Percentiles rank a stretch among this genome's conserved stretches.
Conservation (phyloP, 2,113 vertebrate genomes). For the Microcebus lehilahytsara region DNA sequence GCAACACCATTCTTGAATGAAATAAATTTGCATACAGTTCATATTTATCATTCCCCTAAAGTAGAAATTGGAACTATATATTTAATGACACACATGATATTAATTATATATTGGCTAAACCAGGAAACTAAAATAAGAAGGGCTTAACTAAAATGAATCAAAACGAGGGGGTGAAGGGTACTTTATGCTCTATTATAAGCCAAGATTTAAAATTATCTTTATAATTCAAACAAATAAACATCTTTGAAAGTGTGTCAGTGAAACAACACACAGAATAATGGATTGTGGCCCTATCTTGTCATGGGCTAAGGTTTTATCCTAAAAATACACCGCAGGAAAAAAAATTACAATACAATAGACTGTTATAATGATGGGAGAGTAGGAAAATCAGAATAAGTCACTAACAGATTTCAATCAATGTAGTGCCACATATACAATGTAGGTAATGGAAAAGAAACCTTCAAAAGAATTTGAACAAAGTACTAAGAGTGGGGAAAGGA, state of each 20-base stretch:
- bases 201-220: conserved; percentile 2
- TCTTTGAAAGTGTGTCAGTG: neutral
- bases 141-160: neutral
- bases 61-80: neutral
- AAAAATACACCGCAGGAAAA: neutral
- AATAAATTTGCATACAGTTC: neutral
- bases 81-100: neutral
- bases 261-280: neutral
- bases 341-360: neutral
- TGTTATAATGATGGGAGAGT: neutral
- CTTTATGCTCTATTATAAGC: neutral
- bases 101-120: conserved; percentile 17
- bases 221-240: neutral
- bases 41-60: neutral
- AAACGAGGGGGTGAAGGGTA: neutral
- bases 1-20: neutral
- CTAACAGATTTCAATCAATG: neutral
- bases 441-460: neutral
- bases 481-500: neutral
- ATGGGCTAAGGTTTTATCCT: neutral
- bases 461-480: neutral
- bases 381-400: neutral
- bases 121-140: neutral
- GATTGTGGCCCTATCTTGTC: neutral
- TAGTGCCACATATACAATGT: neutral